phyloP scores from a whole-genome alignment of 2,888 invertebrate genomes.

The Troides aeacus region DNA sequence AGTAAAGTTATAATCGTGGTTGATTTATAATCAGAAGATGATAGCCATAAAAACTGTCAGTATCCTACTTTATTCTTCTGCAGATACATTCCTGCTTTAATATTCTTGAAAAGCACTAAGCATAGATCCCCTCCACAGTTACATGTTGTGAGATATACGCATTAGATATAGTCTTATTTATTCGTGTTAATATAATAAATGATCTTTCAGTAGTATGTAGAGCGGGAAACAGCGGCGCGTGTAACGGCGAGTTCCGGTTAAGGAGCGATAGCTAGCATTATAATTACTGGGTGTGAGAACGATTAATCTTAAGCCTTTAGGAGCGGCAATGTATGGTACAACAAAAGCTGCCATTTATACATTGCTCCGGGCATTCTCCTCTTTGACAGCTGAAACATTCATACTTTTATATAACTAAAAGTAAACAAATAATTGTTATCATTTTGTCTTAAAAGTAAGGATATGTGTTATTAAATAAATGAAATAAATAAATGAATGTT shows the following conservation, averaged over 20 bases:
- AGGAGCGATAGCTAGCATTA: conserved; percentile 13
- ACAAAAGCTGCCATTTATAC: background rate
- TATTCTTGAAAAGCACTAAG: no score
- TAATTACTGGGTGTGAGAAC: conserved; percentile 20
- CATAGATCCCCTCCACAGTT: no score
- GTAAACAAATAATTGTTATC: background rate
- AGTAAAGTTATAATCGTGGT: no score
- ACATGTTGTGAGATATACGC: no score
- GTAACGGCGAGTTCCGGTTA: conserved; percentile 17
- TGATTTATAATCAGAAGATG: no score
- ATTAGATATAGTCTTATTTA: no score
- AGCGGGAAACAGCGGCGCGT: conserved; percentile 9
- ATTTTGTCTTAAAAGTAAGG: background rate
- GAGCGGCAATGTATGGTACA: background rate
- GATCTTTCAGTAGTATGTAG: background rate
- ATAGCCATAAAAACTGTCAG: no score
- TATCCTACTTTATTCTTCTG: no score
- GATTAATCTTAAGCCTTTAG: conserved; percentile 16
- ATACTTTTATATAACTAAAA: background rate
- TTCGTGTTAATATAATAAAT: conserved; percentile 5
- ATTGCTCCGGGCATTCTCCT: background rate
- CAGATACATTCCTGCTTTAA: no score
- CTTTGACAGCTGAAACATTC: background rate
- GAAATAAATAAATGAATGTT: background rate
- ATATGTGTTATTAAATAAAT: no score